These are phyloP conservation scores for Eulithis testata DNA, from an alignment of 2,888 invertebrate species.

Conservation along the genomic window DNA sequence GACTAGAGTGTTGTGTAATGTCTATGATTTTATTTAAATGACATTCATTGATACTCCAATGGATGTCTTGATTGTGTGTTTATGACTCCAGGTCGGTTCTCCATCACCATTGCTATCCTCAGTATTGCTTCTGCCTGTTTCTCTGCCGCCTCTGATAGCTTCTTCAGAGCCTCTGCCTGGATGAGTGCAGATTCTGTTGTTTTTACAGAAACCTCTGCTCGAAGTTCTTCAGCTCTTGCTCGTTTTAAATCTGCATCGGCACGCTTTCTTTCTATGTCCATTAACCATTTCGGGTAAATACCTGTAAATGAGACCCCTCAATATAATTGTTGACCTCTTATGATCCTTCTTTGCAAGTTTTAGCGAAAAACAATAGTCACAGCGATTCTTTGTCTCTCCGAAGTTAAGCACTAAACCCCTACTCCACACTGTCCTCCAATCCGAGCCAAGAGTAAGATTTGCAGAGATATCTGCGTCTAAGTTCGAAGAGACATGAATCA, in stretches of 20 bases:
- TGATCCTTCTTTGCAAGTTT: too few species aligned
- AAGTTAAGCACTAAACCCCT: too few species aligned
- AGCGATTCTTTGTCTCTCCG: too few species aligned
- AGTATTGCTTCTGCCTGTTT: constrained; percentile 63
- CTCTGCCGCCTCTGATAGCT: constrained; percentile 61
- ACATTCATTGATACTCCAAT: constrained; percentile 19
- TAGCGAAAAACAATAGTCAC: too few species aligned
- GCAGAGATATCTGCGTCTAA: too few species aligned
- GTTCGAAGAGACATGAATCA: too few species aligned
- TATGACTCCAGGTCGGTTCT: constrained; percentile 47
- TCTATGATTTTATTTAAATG: too few species aligned
- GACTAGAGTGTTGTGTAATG: too few species aligned
- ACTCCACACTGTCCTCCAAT: too few species aligned
- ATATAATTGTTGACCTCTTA: too few species aligned
- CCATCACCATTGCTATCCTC: constrained; percentile 60
- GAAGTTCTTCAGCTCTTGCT: constrained; percentile 63
- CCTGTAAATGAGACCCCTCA: constrained; percentile 42
- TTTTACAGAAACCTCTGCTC: constrained; percentile 53
- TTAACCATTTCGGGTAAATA: constrained; percentile 69
- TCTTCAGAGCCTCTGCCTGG: constrained; percentile 64
- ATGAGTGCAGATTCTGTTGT: constrained; percentile 61
- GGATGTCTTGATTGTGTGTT: constrained; percentile 13
- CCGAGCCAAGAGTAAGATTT: too few species aligned
- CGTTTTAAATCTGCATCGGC: constrained; percentile 64
- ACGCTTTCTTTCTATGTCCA: constrained; percentile 68